Conservation (phyloP, 2,113 vertebrate genomes). For the Motacilla alba region DNA sequence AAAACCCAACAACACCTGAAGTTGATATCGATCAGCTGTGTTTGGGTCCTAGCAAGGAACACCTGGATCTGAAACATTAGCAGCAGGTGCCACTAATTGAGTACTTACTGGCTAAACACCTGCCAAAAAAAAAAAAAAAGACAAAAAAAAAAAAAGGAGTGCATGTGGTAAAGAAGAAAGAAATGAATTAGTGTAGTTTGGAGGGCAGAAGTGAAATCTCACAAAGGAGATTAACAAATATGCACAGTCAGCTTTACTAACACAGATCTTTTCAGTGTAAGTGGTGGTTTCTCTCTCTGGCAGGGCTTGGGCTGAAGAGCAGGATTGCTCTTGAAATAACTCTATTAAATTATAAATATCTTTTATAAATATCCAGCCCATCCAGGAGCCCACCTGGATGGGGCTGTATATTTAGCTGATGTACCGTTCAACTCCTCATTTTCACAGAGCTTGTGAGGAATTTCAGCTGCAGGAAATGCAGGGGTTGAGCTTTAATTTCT, state of each 20-base stretch:
- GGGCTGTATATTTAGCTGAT: neutral
- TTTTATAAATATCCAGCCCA: no score
- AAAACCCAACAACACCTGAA: neutral
- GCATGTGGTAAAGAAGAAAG: neutral
- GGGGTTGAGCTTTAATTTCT: neutral
- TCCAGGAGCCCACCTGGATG: neutral
- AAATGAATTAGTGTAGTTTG: neutral
- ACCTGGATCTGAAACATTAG: neutral
- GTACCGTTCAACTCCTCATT: accelerated
- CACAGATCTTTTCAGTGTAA: neutral
- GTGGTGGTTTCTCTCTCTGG: neutral
- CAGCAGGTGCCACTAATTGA: neutral
- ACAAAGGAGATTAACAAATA: neutral
- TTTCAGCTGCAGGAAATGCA: neutral
- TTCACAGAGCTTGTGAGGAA: neutral
- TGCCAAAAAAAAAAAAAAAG: neutral
- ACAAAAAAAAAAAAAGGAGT: neutral
- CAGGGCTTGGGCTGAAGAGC: neutral
- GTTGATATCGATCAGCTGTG: neutral
- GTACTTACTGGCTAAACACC: neutral
- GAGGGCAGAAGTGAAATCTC: neutral
- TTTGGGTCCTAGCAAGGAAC: neutral
- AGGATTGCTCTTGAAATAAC: neutral
- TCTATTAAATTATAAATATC: no score
- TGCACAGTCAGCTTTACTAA: neutral